Evolutionary conservation across 1,140 invertebrate species (phyloP).

Genomic region (Neoseiulus cucumeris): DNA sequence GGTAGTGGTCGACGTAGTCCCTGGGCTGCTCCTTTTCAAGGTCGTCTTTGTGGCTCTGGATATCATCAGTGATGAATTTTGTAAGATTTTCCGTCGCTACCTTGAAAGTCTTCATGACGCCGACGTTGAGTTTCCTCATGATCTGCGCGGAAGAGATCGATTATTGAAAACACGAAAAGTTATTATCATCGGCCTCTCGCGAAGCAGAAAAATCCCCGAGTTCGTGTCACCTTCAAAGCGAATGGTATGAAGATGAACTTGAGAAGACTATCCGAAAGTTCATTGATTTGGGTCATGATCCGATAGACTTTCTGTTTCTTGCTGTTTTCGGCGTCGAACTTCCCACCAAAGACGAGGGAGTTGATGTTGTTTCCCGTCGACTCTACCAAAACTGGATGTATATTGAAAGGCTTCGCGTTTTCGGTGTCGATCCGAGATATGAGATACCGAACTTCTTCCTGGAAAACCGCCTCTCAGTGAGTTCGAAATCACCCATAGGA

Average conservation of each 20-base stretch:
- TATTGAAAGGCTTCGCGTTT: slow-evolving; percentile 11
- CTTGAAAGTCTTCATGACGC: neutral
- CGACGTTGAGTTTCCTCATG: neutral
- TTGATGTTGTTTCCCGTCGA: slow-evolving; percentile 18
- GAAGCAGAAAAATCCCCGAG: neutral
- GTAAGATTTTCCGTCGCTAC: neutral
- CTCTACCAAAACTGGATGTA: slow-evolving; percentile 10
- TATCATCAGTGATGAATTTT: slow-evolving; percentile 8
- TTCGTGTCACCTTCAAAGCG: slow-evolving; percentile 1
- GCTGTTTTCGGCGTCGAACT: slow-evolving; percentile 15
- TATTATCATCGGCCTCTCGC: neutral
- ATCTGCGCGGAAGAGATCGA: neutral
- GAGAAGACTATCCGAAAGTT: neutral
- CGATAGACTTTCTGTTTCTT: slow-evolving; percentile 13
- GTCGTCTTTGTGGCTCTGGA: neutral
- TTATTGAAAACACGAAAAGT: neutral
- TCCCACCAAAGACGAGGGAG: slow-evolving; percentile 16
- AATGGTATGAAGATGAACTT: slow-evolving; percentile 2
- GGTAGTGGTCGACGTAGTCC: slow-evolving; percentile 13
- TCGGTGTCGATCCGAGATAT: slow-evolving; percentile 11
- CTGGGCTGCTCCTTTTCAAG: slow-evolving; percentile 4
- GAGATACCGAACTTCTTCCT: slow-evolving; percentile 17
- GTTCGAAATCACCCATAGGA: neutral
- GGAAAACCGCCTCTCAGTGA: too few relatives aligned
- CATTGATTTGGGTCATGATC: neutral